Base-by-base conservation (phyloP, 1,140 invertebrate genomes). In the Temnothorax curvispinosus region DNA sequence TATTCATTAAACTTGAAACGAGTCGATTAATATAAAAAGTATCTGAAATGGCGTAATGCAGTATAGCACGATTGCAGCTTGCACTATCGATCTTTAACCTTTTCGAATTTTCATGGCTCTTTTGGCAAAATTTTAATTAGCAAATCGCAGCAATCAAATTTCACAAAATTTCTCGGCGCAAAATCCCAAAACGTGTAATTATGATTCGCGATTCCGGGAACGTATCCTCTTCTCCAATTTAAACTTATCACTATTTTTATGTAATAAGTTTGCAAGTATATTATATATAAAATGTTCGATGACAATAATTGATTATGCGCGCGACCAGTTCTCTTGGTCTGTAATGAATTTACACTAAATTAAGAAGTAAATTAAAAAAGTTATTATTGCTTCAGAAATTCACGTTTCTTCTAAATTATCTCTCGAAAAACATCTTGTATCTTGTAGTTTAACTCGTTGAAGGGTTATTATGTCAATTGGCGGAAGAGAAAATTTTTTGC, bases 291-390 rank as follows among this genome's bases (percentile, higher is more conserved):
- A 38, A 15, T 56, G 18, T 47, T 74, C 27, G 13, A 27, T 72
- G 11, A 72, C 52, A 82, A 82, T 3, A 82, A 74, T 60, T 72
- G 27, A 71, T 44, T 32, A 44, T 58, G 52, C 13, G 7, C 38
- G 15, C 18, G 27, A 74, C 47, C 1, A 56, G 27, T 13, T 67
- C 11, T 65, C 38, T 60, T 38, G 21, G 7, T 5, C 18, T 67
- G 21, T 56, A 32, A 72, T 82, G 47, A 74, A 74, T 60, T 72
- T 60, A 47, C 7, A 21, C 7, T 58, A 27, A 69, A 80, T 52
- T 67, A 69, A 80, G 8, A 27, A 72, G 13, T 72, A 82, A 82
- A 47, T 44, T 44, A 35, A 82, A 74, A 35, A 82, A 72, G 44
- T 65, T 71, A 74, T 72, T 82, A 72, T 58, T 58, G 7, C 18